Conservation (phyloP, 2,797 vertebrate species). For the Lagorchestes hirsutus region DNA sequence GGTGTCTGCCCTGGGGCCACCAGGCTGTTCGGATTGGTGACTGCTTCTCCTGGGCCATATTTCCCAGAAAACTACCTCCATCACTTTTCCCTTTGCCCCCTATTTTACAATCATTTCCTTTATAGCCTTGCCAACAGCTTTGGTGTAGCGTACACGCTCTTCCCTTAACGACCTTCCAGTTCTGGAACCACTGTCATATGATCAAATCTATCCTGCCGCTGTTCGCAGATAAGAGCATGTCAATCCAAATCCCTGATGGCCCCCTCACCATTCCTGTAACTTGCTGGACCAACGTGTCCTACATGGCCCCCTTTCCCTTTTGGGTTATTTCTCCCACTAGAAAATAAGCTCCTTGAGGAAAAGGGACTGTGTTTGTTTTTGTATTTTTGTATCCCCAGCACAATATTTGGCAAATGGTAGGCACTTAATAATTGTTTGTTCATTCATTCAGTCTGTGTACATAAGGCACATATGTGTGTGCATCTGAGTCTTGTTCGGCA, state of each 20-base stretch:
- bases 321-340: neutral
- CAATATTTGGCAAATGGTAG: neutral
- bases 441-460: neutral
- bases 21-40: neutral
- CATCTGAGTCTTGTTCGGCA: neutral
- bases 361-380: neutral
- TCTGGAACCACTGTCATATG: neutral
- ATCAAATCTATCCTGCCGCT: neutral
- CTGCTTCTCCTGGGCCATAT: neutral
- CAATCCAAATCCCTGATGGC: neutral
- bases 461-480: neutral
- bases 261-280: neutral
- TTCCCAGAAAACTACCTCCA: neutral
- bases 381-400: neutral
- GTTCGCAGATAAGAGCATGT: neutral
- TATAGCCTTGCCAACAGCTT: neutral
- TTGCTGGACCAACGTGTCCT: neutral
- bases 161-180: neutral
- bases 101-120: neutral
- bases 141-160: neutral
- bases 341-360: neutral
- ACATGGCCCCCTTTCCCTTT: neutral
- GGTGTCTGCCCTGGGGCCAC: neutral
- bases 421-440: neutral
- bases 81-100: neutral